Percentiles rank a stretch among this genome's conserved stretches.
phyloP scores from a whole-genome alignment of 2,113 vertebrate genomes.

The Periophthalmodon schlosseri region DNA sequence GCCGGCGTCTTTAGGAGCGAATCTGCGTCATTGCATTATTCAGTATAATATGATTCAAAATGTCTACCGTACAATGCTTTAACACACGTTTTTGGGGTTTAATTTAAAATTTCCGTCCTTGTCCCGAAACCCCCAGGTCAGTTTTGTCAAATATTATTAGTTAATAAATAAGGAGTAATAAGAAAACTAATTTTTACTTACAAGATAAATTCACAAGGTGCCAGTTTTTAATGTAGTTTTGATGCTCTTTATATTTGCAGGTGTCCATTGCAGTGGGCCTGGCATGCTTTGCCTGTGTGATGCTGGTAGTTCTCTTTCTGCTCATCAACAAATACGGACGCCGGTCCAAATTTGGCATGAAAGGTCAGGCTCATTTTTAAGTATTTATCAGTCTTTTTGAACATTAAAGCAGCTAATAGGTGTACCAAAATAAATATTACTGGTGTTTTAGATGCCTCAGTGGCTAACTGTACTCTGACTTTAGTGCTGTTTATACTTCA shows the following conservation, averaged over 20 bases:
- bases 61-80: neutral
- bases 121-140: neutral
- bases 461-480: neutral
- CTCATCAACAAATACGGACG: slow-evolving; percentile 96
- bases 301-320: slow-evolving; percentile 89
- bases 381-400: neutral
- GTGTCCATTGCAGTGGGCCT: slow-evolving; percentile 92
- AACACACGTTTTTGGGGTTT: neutral
- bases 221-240: neutral
- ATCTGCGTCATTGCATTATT: neutral
- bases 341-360: slow-evolving; percentile 95
- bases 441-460: neutral
- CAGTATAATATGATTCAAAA: neutral
- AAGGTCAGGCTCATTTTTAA: slow-evolving; percentile 81
- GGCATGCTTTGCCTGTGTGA: slow-evolving; percentile 89
- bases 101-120: neutral
- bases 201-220: neutral
- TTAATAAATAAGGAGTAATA: neutral
- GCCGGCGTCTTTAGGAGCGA: slow-evolving; percentile 26
- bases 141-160: too few species aligned
- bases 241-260: slow-evolving; percentile 59
- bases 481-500: neutral
- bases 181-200: neutral
- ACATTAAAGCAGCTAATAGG: neutral
- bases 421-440: neutral